A percentile compares a stretch with the other conserved stretches of the same genome.
phyloP scores from a whole-genome alignment of 2,797 vertebrate genomes.

The Cephalopachus bancanus region DNA sequence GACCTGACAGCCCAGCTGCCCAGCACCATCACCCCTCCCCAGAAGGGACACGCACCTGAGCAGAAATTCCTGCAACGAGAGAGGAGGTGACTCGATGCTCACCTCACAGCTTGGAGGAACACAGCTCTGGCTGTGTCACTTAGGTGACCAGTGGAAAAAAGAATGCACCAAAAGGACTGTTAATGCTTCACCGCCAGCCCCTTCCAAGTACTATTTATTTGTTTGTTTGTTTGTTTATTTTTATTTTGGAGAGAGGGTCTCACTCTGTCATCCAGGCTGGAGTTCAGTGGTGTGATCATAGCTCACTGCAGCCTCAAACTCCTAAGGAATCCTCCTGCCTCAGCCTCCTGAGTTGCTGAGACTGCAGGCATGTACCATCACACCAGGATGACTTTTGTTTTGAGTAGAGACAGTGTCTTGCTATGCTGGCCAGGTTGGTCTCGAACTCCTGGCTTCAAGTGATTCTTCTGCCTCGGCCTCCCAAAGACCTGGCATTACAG shows the following conservation, averaged over 20 bases:
- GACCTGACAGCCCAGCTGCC: rapidly evolving
- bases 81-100: not conserved
- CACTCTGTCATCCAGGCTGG: not conserved
- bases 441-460: not conserved
- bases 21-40: not conserved
- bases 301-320: not conserved
- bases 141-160: not conserved
- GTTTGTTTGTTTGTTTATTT: not conserved
- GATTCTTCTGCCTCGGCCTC: not conserved
- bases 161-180: not conserved
- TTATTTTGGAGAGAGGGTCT: not conserved
- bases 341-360: not conserved
- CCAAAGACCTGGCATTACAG: not conserved
- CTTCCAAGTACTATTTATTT: not conserved
- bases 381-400: not conserved
- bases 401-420: not conserved
- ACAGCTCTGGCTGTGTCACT: not conserved
- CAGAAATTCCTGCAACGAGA: not conserved
- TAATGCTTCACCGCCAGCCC: not conserved
- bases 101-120: not conserved
- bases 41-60: not conserved
- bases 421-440: not conserved
- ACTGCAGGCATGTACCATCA: not conserved
- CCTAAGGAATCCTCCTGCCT: not conserved
- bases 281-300: not conserved